Evolutionary conservation across 2,113 vertebrate genomes (phyloP), one percentile per base, ranked within the genome.

Genomic region (Catagonus wagneri): DNA sequence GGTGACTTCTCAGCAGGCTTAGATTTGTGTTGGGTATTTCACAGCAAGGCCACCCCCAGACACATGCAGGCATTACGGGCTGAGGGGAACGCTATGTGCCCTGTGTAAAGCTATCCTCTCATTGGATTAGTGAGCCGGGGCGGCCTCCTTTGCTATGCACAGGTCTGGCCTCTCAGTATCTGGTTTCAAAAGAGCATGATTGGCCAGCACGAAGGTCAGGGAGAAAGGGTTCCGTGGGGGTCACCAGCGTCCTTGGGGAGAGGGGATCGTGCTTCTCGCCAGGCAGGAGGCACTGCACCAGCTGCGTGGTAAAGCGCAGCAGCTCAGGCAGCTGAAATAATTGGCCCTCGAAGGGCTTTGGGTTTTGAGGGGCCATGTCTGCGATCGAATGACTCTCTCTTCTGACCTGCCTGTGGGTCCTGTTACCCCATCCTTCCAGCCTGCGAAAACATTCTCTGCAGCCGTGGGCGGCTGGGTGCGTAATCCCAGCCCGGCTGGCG

Each of bases 121-220:
- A 44, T 97, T 96, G 97, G 96, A 97, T 98, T 97, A 98, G 95
- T 74, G 86, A 86, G 85, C 93, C 4, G 50, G 39, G n/a, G 94
- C 6, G 5, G 94, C 81, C 95, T 97, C 87, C 71, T 96, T 87
- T 71, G 89, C 95, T 97, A 44, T 96, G 97, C 60, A 89, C 86
- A 81, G 94, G 93, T 93, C 95, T 97, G 95, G 89, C 90, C 89
- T 76, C 34, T 4, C 12, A 17, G 75, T 94, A 87, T 98, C 97
- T 84, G 39, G 86, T 98, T 97, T 97, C 97, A 97, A 69, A 88
- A 93, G 83, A 66, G 87, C 94, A 80, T 98, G 97, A 94, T 34
- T 97, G 97, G 96, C 97, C 63, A 86, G 83, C 61, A 32, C 2
- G 4, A 81, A 72, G 95, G 95, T 97, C 96, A 96, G 97, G 95